Percentiles rank a stretch among this genome's conserved stretches.
These are phyloP conservation scores for Agapornis roseicollis DNA, from an alignment of 2,113 vertebrate genomes.

Conservation along the genomic window DNA sequence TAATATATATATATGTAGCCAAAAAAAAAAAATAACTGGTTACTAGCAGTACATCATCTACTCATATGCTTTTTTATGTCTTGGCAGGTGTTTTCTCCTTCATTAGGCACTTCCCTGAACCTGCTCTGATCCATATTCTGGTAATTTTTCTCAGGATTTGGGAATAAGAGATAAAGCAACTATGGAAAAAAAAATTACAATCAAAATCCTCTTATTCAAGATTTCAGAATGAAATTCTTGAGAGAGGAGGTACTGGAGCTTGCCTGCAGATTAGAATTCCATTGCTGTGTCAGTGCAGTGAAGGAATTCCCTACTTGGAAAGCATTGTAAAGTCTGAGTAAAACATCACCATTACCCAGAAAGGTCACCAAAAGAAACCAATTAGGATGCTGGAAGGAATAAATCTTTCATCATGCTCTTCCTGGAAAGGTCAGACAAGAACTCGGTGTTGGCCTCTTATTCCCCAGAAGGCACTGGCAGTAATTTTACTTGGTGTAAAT, in stretches of 20 bases:
- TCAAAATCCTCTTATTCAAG: background rate
- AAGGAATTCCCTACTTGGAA: slow-evolving; percentile 32
- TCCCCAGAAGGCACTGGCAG: background rate
- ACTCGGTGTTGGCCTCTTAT: background rate
- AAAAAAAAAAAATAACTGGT: background rate
- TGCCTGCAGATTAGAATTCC: slow-evolving; percentile 29
- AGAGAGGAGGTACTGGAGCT: background rate
- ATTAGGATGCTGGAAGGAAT: slow-evolving; percentile 36
- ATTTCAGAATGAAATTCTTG: background rate
- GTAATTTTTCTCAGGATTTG: background rate
- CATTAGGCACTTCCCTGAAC: background rate
- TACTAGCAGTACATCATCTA: background rate
- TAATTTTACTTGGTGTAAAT: background rate
- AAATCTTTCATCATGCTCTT: slow-evolving; percentile 43
- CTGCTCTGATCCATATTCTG: background rate
- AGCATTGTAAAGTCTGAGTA: slow-evolving; percentile 29
- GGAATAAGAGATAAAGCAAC: background rate
- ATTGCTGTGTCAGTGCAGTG: background rate
- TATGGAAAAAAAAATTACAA: background rate
- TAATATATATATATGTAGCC: background rate
- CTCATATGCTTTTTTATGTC: background rate
- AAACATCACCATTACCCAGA: slow-evolving; percentile 24
- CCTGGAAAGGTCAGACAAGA: slow-evolving; percentile 23
- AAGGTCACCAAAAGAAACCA: slow-evolving; percentile 43
- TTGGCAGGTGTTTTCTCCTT: background rate